Conservation (phyloP, 2,113 vertebrate species). For the Pteruthius melanotis region DNA sequence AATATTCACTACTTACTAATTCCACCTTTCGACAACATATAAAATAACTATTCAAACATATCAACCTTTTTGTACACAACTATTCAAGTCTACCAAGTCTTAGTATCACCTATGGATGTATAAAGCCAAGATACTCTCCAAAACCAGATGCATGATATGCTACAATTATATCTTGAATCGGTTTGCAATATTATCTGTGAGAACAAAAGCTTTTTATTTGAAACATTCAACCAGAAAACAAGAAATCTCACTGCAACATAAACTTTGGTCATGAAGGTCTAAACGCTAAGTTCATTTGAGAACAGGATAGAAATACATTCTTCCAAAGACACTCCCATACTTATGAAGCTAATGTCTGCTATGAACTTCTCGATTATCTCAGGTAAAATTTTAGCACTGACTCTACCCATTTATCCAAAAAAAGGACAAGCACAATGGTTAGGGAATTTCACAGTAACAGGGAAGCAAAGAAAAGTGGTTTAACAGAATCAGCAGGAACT, state of each 20-base stretch:
- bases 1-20: background rate
- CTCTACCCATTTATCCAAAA: background rate
- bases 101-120: background rate
- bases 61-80: background rate
- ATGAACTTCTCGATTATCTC: background rate
- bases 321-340: background rate
- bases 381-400: background rate
- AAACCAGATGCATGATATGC: background rate
- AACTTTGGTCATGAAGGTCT: background rate
- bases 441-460: background rate
- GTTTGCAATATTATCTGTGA: background rate
- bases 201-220: background rate
- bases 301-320: background rate
- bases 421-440: background rate
- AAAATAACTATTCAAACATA: background rate
- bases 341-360: rapidly evolving
- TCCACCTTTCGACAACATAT: background rate
- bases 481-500: background rate
- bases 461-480: background rate
- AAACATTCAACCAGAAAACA: background rate
- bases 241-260: background rate
- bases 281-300: background rate
- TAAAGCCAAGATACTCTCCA: background rate
- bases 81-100: background rate
- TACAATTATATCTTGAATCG: background rate